Evolutionary conservation across 2,888 invertebrate species (phyloP), one percentile per base, ranked within the genome.

Genomic region (Agriotes lineatus): DNA sequence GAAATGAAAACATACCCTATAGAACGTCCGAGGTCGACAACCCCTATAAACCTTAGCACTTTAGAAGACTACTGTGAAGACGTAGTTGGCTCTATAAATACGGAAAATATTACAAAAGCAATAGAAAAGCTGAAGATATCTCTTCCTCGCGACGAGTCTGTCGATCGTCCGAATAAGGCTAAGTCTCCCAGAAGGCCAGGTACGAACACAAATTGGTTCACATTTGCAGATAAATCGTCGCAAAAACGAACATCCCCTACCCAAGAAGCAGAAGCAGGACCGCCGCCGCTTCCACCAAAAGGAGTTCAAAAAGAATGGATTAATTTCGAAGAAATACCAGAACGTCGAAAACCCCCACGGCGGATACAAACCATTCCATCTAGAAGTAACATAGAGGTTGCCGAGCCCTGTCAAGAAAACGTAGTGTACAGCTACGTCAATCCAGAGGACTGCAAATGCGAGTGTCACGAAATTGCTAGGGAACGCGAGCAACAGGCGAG

Each of bases 371-470:
- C 93, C 16, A 87, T 94, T 77, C 94, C 94, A 18, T 86, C 89
- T 56, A 86, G 87, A 73, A 86, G 81, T 52, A 85, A 81, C 69
- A 84, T 82, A 52, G 84, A 83, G 64, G 83, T 82, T 37, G 79
- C 85, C 16, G 85, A 86, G 39, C 83, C 84, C 48, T 85, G 84
- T 39, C 82, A 82, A 60, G 81, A 85, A 72, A 83, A 85, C 70
- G 87, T 88, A 39, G 87, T 91, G 73, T 90, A 91, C 76, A 93
- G 90, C 84, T 95, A 94, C 84, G 95, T 94, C 61, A 93, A 94
- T 83, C 94, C 95, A 3, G 94, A 94, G 81, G 93, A 94, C 78
- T 95, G 95, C 80, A 92, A 93, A 81, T 95, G 95, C 85, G 94
- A 95, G 84, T 95, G 95, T 80, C 95, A 95, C 84, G 92, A 91